Evolutionary conservation across 2,113 vertebrate species (phyloP), one percentile per base, ranked within the genome.

Genomic region (Grammomys surdaster): DNA sequence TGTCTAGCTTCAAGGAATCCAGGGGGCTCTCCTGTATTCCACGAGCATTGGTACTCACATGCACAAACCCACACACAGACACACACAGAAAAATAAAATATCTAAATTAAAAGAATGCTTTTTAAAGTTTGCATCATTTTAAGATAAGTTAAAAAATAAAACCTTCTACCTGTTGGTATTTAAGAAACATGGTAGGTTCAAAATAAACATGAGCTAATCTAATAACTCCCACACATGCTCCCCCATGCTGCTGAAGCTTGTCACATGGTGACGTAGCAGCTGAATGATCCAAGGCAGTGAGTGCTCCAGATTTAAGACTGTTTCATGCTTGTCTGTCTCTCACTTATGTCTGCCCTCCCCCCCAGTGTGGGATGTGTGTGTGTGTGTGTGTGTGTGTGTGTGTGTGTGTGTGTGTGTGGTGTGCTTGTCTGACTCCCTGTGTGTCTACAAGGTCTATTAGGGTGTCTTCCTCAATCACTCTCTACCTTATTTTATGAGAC

Each of bases 81-180:
- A 63, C 36, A 60, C 12, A 63, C 36, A 60, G 28, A 33, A 33
- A 69, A 33, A 33, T 4, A 63, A 60, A n/a, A 26, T 11, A 63
- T 40, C 54, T 82, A 84, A 63, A 84, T 43, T 85, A 63, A 85
- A 85, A 22, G 31, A 81, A 93, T 89, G 46, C 12, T 33, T 91
- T 87, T 90, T 96, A 75, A 80, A 84, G 8, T 92, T 33, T 91
- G 85, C 31, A 96, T 60, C 69, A 40, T 69, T 91, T 69, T 94
- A 14, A 73, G 46, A 72, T 10, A 70, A 46, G 16, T 88, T 82
- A 58, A 58, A 89, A 89, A 88, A 91, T 65, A 93, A 93, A 88
- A 17, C 65, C 40, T 91, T 80, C 40, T 9, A 82, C 13, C 14
- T 95, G 24, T 46, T 77, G 48, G n/a, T 33, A 9, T 87, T 90